Evolutionary conservation across 1,140 invertebrate genomes (phyloP).

Genomic region (Pemphigus obesinymphae): DNA sequence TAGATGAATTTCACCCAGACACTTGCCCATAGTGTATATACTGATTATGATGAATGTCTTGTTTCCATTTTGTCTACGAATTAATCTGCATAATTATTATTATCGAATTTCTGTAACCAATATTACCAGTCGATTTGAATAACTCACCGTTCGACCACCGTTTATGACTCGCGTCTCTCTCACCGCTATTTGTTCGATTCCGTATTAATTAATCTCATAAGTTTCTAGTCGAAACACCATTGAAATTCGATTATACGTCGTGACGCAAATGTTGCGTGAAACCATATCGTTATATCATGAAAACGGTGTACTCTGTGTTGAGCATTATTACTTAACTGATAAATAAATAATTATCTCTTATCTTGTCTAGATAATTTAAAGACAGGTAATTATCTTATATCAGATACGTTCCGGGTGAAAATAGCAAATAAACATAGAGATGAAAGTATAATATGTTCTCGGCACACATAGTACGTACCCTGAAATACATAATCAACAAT

Average conservation of each 20-base stretch:
- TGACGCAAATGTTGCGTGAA: no score
- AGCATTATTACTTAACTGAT: no score
- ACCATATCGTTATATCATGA: no score
- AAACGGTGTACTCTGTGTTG: no score
- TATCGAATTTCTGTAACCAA: not conserved
- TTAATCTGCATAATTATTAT: constrained; percentile 3
- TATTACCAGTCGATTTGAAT: not conserved
- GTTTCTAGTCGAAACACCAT: not conserved
- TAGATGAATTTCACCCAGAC: not conserved
- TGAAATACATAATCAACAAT: no score
- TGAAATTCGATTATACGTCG: not conserved
- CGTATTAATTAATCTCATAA: not conserved
- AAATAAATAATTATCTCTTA: no score
- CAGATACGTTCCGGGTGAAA: no score
- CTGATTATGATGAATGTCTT: not conserved
- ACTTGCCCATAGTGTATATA: not conserved
- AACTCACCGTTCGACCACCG: not conserved
- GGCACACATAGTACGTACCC: no score
- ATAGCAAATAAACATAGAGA: no score
- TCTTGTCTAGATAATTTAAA: no score
- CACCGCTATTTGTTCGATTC: not conserved
- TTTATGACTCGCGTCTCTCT: constrained; percentile 38
- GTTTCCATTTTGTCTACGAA: not conserved
- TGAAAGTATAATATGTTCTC: no score
- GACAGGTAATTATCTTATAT: no score